These are phyloP conservation scores for Corythoichthys intestinalis DNA, from an alignment of 2,113 vertebrate species.

Conservation along the genomic window DNA sequence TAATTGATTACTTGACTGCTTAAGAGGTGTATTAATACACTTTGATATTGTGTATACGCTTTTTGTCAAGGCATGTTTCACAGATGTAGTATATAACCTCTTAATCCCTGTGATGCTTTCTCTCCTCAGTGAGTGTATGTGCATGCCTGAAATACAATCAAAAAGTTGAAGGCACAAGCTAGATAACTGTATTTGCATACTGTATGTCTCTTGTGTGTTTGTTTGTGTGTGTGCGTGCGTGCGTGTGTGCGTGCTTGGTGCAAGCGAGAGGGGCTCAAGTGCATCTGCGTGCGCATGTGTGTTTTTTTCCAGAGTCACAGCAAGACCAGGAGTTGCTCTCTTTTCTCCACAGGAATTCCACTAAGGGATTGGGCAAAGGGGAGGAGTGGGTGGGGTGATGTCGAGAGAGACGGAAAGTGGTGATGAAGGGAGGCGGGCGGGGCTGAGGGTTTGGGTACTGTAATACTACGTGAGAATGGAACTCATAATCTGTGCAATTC, in stretches of 20 bases:
- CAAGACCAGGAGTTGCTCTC: slow-evolving; percentile 61
- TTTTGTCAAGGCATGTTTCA: slow-evolving; percentile 18
- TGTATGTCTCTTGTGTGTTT: slow-evolving; percentile 29
- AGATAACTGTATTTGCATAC: slow-evolving; percentile 37
- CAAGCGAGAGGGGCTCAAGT: slow-evolving; percentile 2
- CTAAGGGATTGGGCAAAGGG: slow-evolving; percentile 53
- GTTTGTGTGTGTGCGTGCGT: slow-evolving; percentile 19
- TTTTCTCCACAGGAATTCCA: slow-evolving; percentile 72
- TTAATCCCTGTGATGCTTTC: slow-evolving; percentile 34
- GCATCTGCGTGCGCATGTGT: slow-evolving; percentile 38
- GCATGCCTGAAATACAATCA: slow-evolving; percentile 18
- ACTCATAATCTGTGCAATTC: slow-evolving; percentile 64
- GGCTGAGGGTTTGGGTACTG: slow-evolving; percentile 48
- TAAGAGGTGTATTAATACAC: neutral
- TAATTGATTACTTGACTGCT: neutral
- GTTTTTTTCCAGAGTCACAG: slow-evolving; percentile 69
- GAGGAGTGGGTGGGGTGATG: neutral
- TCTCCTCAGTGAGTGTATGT: slow-evolving; percentile 54
- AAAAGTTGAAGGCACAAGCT: slow-evolving; percentile 31
- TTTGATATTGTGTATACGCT: slow-evolving; percentile 4
- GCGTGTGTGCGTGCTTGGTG: slow-evolving; percentile 44
- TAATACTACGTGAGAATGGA: slow-evolving; percentile 56
- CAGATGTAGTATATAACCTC: slow-evolving; percentile 26
- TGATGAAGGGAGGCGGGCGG: slow-evolving; percentile 23
- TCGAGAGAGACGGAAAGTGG: slow-evolving; percentile 10